Evolutionary conservation across 2,113 vertebrate genomes (phyloP), one percentile per base, ranked within the genome.

Genomic region (Himantopus leucocephalus): DNA sequence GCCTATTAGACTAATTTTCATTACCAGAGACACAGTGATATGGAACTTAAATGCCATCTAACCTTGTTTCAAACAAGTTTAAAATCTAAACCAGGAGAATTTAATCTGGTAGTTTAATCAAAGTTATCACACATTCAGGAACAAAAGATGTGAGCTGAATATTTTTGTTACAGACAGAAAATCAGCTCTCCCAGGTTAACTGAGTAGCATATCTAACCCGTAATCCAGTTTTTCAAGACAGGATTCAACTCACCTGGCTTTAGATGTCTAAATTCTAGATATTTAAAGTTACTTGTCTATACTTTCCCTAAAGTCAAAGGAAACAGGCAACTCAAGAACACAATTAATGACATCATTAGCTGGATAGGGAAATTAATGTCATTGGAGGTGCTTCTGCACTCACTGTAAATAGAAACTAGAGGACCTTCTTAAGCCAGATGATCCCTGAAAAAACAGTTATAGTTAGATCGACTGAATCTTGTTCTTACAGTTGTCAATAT

Each of bases 1-100:
- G 67, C 87, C 89, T 53, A 92, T 92, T 96, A 95, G 84, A 91
- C 95, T 94, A 95, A 97, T 96, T 95, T 95, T 94, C 95, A 91
- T 95, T 97, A 95, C 68, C 55, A 59, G 59, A 94, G 84, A 90
- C 80, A 95, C 35, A 55, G 47, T 77, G 66, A 90, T 87, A 92
- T 47, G 41, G 63, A 87, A 82, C 84, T 95, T 92, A 92, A 96
- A 96, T 95, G 84, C 77, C 77, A 79, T 80, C 87, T 95, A 95
- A 88, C 66, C 81, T 80, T 85, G 58, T 66, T 87, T 90, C 74
- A 94, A 91, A 76, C 77, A 95, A 94, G 70, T 91, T 94, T 92
- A 82, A 92, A 96, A 91, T 79, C 74, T 91, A 91, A 85, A 91
- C 62, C 70, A 70, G 47, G 29, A 94, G n/a, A 94, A 92, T 88